A percentile compares a stretch with the other conserved stretches of the same genome.
Evolutionary conservation across 2,113 vertebrate genomes (phyloP).

Genomic region (Lophotis ruficrista): DNA sequence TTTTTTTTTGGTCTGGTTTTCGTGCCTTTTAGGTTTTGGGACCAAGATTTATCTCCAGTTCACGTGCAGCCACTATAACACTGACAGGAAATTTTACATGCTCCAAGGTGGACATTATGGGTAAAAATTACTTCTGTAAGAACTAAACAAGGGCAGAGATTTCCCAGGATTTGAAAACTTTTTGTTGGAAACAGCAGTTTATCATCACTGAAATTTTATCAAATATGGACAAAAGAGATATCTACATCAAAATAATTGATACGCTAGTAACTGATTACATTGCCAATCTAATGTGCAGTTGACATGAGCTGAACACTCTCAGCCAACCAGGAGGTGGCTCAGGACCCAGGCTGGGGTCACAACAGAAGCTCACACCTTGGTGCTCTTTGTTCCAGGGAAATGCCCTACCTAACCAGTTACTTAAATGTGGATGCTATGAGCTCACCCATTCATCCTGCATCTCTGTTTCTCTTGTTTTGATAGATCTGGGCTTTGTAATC

Average conservation of each 20-base stretch:
- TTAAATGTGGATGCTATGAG: background rate
- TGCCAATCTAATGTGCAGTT: background rate
- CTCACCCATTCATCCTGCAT: fast-evolving
- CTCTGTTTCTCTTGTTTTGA: background rate
- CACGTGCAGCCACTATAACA: background rate
- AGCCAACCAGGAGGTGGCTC: background rate
- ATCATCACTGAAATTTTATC: background rate
- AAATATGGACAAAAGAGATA: background rate
- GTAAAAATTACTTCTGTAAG: background rate
- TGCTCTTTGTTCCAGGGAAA: background rate
- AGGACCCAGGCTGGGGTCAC: background rate
- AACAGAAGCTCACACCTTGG: background rate
- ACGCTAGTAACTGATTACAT: background rate
- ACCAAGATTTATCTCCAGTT: background rate
- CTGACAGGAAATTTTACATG: background rate
- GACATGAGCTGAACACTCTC: background rate
- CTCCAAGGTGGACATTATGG: background rate
- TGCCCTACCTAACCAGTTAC: background rate
- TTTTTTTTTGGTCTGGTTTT: background rate
- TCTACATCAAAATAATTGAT: background rate
- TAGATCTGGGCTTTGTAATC: background rate
- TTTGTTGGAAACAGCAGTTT: background rate
- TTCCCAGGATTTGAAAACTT: background rate
- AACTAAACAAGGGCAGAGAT: background rate
- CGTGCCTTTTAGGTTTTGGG: background rate